A percentile compares a stretch with the other conserved stretches of the same genome.
Conservation (phyloP, 2,797 vertebrate species). For the Chelon labrosus region DNA sequence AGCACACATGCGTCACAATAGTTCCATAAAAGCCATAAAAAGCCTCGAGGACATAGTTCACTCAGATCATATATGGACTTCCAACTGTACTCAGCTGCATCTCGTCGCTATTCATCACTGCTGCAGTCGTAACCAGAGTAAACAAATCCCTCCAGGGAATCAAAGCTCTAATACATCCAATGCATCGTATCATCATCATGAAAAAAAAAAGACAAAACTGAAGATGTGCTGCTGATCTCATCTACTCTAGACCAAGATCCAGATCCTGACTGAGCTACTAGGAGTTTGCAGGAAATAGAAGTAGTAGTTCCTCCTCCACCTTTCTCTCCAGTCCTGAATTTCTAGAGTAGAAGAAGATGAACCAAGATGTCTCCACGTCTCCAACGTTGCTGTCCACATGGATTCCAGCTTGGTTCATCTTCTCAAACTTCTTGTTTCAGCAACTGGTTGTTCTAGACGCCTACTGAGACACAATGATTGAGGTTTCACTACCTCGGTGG, state of each 20-base stretch:
- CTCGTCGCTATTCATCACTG: slow-evolving; percentile 30
- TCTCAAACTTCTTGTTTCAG: too few species aligned
- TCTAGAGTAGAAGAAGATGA: too few species aligned
- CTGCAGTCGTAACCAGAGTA: slow-evolving; percentile 19
- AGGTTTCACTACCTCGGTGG: too few species aligned
- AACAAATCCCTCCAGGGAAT: slow-evolving; percentile 28
- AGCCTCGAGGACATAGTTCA: slow-evolving; percentile 35
- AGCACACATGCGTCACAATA: neutral
- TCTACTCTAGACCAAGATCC: neutral
- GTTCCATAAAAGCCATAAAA: slow-evolving; percentile 39
- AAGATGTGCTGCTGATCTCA: slow-evolving; percentile 13
- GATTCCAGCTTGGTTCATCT: too few species aligned
- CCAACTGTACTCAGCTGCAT: slow-evolving; percentile 28
- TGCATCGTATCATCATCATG: neutral
- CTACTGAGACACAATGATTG: too few species aligned
- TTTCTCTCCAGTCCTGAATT: too few species aligned
- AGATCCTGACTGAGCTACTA: neutral
- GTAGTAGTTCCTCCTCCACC: too few species aligned
- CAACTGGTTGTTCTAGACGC: too few species aligned
- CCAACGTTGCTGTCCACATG: too few species aligned
- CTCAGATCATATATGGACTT: slow-evolving; percentile 21
- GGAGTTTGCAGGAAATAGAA: too few species aligned
- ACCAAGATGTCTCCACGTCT: too few species aligned
- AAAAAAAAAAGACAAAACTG: neutral
- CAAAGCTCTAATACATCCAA: slow-evolving; percentile 31